These are phyloP conservation scores for Arctia plantaginis DNA, from an alignment of 2,888 invertebrate genomes.

Conservation along the genomic window DNA sequence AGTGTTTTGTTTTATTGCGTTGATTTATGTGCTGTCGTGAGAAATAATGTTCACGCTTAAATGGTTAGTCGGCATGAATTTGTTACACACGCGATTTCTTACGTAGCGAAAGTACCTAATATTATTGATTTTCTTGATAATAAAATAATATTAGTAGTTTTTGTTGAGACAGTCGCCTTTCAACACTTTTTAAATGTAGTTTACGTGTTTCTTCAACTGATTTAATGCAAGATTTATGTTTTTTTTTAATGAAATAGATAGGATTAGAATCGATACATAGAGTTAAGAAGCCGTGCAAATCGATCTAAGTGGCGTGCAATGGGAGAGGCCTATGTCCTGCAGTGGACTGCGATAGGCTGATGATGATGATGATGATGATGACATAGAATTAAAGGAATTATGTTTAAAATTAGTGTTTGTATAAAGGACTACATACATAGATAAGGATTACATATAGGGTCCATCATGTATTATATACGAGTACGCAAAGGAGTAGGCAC, in stretches of 20 bases:
- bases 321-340: too few relatives aligned
- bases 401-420: neutral
- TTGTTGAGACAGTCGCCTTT: neutral
- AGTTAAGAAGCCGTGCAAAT: too few relatives aligned
- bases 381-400: too few relatives aligned
- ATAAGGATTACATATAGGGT: too few relatives aligned
- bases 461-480: too few relatives aligned
- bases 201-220: neutral
- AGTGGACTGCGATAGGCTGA: too few relatives aligned
- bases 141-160: neutral
- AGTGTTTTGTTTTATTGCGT: constrained; percentile 48
- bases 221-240: too few relatives aligned
- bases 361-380: too few relatives aligned
- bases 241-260: neutral
- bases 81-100: constrained; percentile 46
- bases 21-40: constrained; percentile 43
- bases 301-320: too few relatives aligned
- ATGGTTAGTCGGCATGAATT: constrained; percentile 42
- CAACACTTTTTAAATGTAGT: neutral
- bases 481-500: too few relatives aligned
- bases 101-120: constrained; percentile 19
- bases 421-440: too few relatives aligned
- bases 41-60: constrained; percentile 48
- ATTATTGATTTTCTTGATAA: neutral
- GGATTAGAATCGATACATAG: too few relatives aligned